These are phyloP conservation scores for Nyctibius grandis DNA, from an alignment of 2,797 vertebrate genomes.

Conservation along the genomic window DNA sequence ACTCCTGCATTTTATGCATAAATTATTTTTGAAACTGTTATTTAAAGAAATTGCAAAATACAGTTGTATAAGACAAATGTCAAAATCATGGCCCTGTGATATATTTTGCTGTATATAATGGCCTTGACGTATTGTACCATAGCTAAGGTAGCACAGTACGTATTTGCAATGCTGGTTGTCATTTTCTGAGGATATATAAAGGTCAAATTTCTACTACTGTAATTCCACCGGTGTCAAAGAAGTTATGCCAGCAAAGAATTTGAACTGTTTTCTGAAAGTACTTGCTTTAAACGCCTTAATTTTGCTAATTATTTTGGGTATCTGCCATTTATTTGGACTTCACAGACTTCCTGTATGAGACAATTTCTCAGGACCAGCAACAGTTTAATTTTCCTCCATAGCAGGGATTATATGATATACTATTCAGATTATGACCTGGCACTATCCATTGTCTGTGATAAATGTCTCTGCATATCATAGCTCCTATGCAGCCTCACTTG, in stretches of 20 bases:
- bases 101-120: background rate
- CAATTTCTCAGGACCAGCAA: background rate
- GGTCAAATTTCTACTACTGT: background rate
- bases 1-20: background rate
- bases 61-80: background rate
- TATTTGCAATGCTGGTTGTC: background rate
- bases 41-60: background rate
- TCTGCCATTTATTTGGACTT: background rate
- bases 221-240: background rate
- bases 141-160: background rate
- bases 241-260: background rate
- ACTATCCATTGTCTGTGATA: background rate
- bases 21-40: background rate
- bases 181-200: background rate
- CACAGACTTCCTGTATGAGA: background rate
- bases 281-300: background rate
- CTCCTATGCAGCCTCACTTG: background rate
- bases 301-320: background rate
- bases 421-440: background rate
- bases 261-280: background rate
- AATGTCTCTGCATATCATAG: background rate
- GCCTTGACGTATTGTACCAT: background rate
- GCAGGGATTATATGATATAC: rapidly evolving
- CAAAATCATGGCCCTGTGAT: background rate
- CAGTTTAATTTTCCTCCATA: background rate